Evolutionary conservation across 2,113 vertebrate genomes (phyloP).

Genomic region (Vidua chalybeata): DNA sequence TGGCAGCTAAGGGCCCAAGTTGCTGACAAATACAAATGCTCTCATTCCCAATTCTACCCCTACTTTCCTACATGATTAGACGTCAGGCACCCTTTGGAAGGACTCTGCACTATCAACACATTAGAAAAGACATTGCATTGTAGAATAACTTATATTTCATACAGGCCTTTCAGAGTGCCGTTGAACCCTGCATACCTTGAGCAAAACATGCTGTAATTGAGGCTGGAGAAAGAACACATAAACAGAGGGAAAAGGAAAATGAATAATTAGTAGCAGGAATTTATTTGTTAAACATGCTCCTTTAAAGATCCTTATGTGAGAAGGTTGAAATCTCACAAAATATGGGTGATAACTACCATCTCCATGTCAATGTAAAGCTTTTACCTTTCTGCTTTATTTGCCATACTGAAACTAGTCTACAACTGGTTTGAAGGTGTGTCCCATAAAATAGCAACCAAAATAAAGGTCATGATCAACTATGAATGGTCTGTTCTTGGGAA

Average conservation of each 20-base stretch:
- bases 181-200: neutral
- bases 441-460: neutral
- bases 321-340: neutral
- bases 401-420: neutral
- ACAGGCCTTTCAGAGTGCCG: neutral
- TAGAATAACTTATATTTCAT: neutral
- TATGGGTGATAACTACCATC: rapidly evolving
- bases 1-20: neutral
- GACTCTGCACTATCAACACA: neutral
- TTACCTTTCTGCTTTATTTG: neutral
- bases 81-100: neutral
- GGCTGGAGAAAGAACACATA: neutral
- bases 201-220: neutral
- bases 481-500: neutral
- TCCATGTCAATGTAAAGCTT: neutral
- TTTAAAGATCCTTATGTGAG: neutral
- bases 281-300: neutral
- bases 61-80: neutral
- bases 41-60: neutral
- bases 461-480: rapidly evolving
- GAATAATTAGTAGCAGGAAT: rapidly evolving
- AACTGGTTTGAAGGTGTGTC: neutral
- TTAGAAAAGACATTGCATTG: neutral
- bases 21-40: neutral
- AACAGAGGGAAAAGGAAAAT: neutral